Evolutionary conservation across 2,113 vertebrate species (phyloP).

Genomic region (Sturnira hondurensis): DNA sequence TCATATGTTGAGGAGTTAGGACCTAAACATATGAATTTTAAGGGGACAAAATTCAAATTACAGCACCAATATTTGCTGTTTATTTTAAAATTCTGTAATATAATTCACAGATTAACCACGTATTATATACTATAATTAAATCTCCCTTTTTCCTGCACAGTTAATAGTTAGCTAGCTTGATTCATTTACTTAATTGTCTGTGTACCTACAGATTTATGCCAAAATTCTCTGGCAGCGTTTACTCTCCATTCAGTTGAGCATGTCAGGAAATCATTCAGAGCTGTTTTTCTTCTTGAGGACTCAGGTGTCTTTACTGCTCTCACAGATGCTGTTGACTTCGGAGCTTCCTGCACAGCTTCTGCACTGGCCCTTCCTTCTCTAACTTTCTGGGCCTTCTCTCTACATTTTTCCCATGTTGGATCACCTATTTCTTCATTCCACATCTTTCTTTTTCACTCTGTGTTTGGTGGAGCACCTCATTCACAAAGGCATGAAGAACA

Average conservation of each 20-base stretch:
- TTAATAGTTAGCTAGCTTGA: background rate
- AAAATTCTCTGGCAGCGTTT: background rate
- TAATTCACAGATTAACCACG: background rate
- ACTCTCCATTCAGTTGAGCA: no score
- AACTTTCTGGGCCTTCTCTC: background rate
- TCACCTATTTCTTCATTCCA: background rate
- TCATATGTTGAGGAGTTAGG: no score
- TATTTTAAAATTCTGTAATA: background rate
- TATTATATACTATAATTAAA: background rate
- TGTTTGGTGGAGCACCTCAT: background rate
- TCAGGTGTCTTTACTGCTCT: background rate
- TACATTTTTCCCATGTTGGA: background rate
- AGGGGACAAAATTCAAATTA: background rate
- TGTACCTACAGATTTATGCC: background rate
- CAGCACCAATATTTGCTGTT: background rate
- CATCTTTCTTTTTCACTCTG: no score
- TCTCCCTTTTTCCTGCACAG: background rate
- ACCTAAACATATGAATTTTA: background rate
- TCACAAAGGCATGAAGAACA: background rate
- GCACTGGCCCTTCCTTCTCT: background rate
- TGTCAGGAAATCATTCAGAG: no score
- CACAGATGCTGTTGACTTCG: fast-evolving
- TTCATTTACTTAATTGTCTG: background rate
- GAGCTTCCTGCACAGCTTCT: background rate
- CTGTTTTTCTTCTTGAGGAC: background rate